Percentiles rank a stretch among this genome's conserved stretches.
Conservation (phyloP, 2,113 vertebrate genomes). For the Eupsittula cactorum region DNA sequence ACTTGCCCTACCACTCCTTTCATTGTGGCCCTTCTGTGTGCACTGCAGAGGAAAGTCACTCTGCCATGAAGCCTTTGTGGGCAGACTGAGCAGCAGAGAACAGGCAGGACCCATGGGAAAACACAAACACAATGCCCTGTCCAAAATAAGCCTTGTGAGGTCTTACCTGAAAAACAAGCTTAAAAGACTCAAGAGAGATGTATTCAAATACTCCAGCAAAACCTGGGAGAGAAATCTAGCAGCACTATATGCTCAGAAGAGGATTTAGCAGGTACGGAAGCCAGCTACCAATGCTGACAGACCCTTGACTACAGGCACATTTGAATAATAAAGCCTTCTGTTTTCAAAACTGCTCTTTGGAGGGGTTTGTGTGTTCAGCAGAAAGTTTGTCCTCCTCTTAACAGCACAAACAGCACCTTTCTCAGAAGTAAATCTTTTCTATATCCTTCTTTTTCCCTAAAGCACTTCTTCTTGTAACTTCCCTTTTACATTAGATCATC, state of each 20-base stretch:
- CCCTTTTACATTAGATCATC: background rate
- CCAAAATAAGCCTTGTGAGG: background rate
- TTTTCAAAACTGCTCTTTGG: background rate
- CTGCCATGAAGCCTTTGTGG: conserved; percentile 4
- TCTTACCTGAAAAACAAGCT: background rate
- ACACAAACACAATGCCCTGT: background rate
- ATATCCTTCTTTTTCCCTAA: background rate
- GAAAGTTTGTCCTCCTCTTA: background rate
- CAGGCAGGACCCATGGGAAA: background rate
- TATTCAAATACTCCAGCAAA: background rate
- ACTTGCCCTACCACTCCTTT: conserved; percentile 50
- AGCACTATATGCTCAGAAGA: background rate
- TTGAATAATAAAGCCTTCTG: background rate
- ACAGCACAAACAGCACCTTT: background rate
- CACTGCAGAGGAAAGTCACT: background rate
- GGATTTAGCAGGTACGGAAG: background rate
- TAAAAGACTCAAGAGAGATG: background rate
- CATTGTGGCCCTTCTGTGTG: background rate
- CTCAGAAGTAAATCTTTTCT: background rate
- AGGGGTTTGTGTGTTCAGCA: background rate
- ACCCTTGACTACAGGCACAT: background rate
- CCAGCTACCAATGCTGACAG: background rate
- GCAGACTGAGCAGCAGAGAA: background rate
- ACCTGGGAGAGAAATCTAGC: background rate
- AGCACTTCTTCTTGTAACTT: background rate